phyloP scores from a whole-genome alignment of 2,113 vertebrate genomes.

The Asarcornis scutulata region DNA sequence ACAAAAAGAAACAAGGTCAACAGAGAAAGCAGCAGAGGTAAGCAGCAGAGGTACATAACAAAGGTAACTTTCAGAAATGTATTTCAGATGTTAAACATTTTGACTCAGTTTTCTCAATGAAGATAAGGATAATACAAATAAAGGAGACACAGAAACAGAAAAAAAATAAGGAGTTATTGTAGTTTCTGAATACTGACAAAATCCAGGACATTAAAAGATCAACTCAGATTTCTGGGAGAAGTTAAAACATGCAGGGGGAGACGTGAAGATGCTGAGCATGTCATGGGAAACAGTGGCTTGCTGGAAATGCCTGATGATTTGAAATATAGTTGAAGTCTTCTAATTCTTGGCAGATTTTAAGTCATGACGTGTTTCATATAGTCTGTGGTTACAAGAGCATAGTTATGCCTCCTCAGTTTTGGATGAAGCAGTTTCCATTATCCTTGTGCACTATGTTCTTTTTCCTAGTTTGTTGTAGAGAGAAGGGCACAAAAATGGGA shows the following conservation, averaged over 20 bases:
- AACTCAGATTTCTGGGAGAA: not conserved
- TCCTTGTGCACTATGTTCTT: not conserved
- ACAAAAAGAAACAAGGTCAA: constrained; percentile 10
- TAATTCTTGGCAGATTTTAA: not conserved
- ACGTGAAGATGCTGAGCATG: not conserved
- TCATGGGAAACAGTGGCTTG: not conserved
- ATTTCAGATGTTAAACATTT: not conserved
- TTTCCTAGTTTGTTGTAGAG: not conserved
- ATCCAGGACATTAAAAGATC: not conserved
- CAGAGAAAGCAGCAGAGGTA: constrained; percentile 11
- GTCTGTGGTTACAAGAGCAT: not conserved
- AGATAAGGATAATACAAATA: not conserved
- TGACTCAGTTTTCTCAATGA: not conserved
- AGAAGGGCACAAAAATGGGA: not conserved
- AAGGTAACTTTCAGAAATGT: constrained; percentile 2
- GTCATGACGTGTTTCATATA: not conserved
- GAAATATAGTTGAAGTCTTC: not conserved
- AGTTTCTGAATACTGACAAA: not conserved
- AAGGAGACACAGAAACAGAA: not conserved
- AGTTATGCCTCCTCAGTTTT: not conserved
- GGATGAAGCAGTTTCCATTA: not conserved
- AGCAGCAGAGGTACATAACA: too few relatives aligned
- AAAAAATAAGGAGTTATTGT: not conserved
- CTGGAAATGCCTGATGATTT: not conserved
- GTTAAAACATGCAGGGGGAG: not conserved